phyloP scores from a whole-genome alignment of 2,888 invertebrate genomes.

The Nomada fucata region DNA sequence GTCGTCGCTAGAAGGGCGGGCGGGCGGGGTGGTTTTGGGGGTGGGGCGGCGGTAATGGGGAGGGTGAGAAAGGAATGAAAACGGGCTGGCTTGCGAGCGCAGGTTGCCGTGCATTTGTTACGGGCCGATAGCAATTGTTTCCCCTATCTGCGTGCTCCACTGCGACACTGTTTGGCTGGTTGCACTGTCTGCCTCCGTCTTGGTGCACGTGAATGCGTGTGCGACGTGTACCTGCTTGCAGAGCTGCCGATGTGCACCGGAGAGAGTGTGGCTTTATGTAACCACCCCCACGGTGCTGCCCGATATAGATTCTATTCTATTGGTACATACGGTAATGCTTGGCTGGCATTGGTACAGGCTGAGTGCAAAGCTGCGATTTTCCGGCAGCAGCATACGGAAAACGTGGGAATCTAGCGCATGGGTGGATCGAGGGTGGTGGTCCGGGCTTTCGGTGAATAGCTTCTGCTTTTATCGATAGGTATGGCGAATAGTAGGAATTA shows the following conservation, averaged over 20 bases:
- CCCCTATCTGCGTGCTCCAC: slow-evolving; percentile 81
- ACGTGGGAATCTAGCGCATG: not conserved
- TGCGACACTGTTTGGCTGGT: slow-evolving; percentile 79
- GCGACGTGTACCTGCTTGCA: slow-evolving; percentile 69
- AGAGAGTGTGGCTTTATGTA: slow-evolving; percentile 70
- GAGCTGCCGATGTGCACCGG: slow-evolving; percentile 54
- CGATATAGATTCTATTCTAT: slow-evolving; percentile 78
- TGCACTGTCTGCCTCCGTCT: slow-evolving; percentile 67
- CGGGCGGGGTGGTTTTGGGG: not conserved
- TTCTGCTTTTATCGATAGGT: too few species aligned
- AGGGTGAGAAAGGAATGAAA: slow-evolving; percentile 26
- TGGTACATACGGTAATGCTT: slow-evolving; percentile 73
- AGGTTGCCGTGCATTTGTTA: slow-evolving; percentile 80
- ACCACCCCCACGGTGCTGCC: slow-evolving; percentile 53
- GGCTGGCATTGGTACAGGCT: slow-evolving; percentile 65
- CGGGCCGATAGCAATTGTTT: slow-evolving; percentile 82
- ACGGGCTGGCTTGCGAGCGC: slow-evolving; percentile 68
- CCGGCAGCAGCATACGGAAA: not conserved
- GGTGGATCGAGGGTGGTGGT: too few species aligned
- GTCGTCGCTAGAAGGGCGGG: slow-evolving; percentile 22
- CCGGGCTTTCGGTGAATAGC: too few species aligned
- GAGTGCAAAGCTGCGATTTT: slow-evolving; percentile 48
- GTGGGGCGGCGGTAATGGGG: not conserved
- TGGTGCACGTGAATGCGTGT: slow-evolving; percentile 70
- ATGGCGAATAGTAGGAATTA: too few species aligned